A percentile compares a stretch with the other conserved stretches of the same genome.
These are phyloP conservation scores for Tenualosa thibaudeaui DNA, from an alignment of 2,797 vertebrate genomes.

Conservation along the genomic window DNA sequence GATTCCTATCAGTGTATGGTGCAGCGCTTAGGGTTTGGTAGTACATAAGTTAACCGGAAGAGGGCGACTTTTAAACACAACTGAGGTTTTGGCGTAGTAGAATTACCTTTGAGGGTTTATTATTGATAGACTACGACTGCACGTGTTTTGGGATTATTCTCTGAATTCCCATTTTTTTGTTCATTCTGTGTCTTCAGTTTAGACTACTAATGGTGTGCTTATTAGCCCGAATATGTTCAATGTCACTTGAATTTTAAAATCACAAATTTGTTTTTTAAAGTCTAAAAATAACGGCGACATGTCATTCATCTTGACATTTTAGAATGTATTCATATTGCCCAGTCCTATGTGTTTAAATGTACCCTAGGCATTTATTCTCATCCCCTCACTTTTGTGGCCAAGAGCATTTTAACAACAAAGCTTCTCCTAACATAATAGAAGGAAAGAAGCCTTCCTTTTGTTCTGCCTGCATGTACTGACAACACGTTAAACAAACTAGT, in stretches of 20 bases:
- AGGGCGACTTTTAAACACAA: conserved; percentile 72
- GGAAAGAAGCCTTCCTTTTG: conserved; percentile 81
- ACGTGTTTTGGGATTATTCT: conserved; percentile 35
- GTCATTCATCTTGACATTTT: background rate
- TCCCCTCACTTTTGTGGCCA: conserved; percentile 57
- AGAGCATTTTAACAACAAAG: conserved; percentile 77
- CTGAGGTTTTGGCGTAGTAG: conserved; percentile 28
- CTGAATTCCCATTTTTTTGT: background rate
- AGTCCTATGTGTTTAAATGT: background rate
- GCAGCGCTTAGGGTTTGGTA: background rate
- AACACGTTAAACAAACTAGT: conserved; percentile 84
- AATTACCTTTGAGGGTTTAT: conserved; percentile 26
- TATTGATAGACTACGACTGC: conserved; percentile 26
- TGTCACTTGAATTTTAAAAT: background rate
- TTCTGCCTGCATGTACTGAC: conserved; percentile 81
- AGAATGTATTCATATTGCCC: background rate
- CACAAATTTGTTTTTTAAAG: background rate
- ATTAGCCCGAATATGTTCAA: background rate
- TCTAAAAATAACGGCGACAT: background rate
- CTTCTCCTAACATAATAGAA: conserved; percentile 78
- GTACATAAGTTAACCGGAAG: conserved; percentile 61
- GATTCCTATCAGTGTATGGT: background rate
- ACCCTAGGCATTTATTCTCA: background rate
- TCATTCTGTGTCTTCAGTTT: background rate
- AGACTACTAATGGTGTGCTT: background rate